Evolutionary conservation across 2,888 invertebrate species (phyloP).

Genomic region (Acanthopleura granulata): DNA sequence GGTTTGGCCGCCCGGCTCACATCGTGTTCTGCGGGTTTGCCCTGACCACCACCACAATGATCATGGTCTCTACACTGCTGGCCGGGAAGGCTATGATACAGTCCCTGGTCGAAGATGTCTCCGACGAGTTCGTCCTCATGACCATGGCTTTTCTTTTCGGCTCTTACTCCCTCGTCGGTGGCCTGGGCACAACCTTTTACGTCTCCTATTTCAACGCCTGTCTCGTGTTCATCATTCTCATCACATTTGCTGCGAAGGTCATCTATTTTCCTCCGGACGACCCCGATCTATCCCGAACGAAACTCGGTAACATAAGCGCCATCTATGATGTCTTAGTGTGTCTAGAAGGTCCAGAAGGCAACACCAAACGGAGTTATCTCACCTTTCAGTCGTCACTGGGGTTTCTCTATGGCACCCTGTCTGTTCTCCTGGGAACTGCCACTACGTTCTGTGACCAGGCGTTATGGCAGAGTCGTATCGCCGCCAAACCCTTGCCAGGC

Average conservation of each 20-base stretch:
- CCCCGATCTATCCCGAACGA: background rate
- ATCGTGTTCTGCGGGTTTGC: conserved; percentile 2
- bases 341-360: conserved; percentile 37
- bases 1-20: background rate
- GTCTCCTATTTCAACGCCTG: conserved; percentile 62
- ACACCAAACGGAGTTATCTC: conserved; percentile 47
- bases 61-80: conserved; percentile 47
- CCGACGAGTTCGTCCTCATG: conserved; percentile 54
- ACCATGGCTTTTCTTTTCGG: conserved; percentile 58
- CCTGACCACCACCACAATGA: conserved; percentile 18
- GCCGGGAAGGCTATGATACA: conserved; percentile 51
- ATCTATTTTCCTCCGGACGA: conserved; percentile 31
- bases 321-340: conserved; percentile 45
- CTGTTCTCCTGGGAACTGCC: conserved; percentile 47
- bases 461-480: conserved; percentile 6
- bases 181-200: conserved; percentile 62
- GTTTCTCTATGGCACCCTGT: conserved; percentile 50
- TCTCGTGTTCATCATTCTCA: conserved; percentile 49
- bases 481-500: conserved; percentile 1
- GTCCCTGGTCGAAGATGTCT: conserved; percentile 49
- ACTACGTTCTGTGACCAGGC: conserved; percentile 54
- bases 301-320: conserved; percentile 36
- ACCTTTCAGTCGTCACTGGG: conserved; percentile 54
- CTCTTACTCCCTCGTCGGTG: conserved; percentile 56
- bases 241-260: conserved; percentile 42